Conservation (phyloP, 2,113 vertebrate genomes). For the Callaeas wilsoni region DNA sequence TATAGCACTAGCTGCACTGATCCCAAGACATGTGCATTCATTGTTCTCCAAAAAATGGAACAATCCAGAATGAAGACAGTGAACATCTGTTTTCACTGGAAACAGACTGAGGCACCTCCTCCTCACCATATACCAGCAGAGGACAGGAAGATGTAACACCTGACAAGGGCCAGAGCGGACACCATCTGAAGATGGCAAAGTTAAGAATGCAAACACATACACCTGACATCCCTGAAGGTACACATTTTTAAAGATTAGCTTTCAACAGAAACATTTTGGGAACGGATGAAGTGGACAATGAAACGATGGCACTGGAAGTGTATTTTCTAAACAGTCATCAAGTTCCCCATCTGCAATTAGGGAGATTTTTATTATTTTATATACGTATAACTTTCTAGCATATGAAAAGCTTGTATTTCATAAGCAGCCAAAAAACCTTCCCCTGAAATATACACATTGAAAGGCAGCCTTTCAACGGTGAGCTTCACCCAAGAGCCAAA, state of each 20-base stretch:
- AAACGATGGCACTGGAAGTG: neutral
- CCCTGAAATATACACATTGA: neutral
- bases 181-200: neutral
- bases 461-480: neutral
- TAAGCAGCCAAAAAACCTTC: neutral
- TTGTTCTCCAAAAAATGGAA: neutral
- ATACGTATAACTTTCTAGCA: neutral
- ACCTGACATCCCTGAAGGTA: neutral
- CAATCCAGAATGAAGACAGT: neutral
- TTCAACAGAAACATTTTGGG: neutral
- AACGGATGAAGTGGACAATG: neutral
- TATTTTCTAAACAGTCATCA: neutral
- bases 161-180: neutral
- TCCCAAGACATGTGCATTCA: accelerated
- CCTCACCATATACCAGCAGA: neutral
- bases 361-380: neutral
- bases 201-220: neutral
- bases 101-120: neutral
- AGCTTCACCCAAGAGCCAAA: neutral
- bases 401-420: neutral
- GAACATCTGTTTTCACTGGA: neutral
- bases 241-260: neutral
- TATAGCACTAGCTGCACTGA: neutral
- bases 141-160: neutral
- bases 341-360: neutral